Evolutionary conservation across 2,797 vertebrate species (phyloP).

Genomic region (Dendrocincla fuliginosa): DNA sequence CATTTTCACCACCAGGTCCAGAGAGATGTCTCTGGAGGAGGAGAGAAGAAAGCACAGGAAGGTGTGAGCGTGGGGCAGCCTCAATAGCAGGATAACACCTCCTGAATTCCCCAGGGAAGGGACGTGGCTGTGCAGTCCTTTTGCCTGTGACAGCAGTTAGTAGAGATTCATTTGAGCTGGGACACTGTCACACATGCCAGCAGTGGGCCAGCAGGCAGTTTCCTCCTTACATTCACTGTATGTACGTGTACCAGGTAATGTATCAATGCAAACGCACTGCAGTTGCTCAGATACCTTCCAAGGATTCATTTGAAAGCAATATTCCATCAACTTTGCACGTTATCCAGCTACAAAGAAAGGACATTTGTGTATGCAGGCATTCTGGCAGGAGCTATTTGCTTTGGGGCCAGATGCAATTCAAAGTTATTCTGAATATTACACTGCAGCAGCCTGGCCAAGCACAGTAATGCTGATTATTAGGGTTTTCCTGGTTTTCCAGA

Average conservation of each 20-base stretch:
- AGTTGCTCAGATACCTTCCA: background rate
- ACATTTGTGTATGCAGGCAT: background rate
- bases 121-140: background rate
- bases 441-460: constrained; percentile 48
- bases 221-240: background rate
- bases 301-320: background rate
- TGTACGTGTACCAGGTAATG: background rate
- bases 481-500: constrained; percentile 60
- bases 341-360: constrained; percentile 29
- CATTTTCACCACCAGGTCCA: background rate
- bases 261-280: background rate
- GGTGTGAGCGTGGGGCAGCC: rapidly evolving
- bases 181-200: background rate
- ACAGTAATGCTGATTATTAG: constrained; percentile 52
- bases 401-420: constrained; percentile 49
- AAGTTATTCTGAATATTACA: constrained; percentile 48
- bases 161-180: background rate
- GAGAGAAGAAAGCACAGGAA: background rate
- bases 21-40: background rate
- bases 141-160: background rate
- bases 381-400: constrained; percentile 51
- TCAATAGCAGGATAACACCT: background rate
- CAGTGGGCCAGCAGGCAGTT: background rate
- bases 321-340: constrained; percentile 32
- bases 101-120: background rate